Base-by-base conservation (phyloP, 1,140 invertebrate species). In the Hesperophylax magnus region DNA sequence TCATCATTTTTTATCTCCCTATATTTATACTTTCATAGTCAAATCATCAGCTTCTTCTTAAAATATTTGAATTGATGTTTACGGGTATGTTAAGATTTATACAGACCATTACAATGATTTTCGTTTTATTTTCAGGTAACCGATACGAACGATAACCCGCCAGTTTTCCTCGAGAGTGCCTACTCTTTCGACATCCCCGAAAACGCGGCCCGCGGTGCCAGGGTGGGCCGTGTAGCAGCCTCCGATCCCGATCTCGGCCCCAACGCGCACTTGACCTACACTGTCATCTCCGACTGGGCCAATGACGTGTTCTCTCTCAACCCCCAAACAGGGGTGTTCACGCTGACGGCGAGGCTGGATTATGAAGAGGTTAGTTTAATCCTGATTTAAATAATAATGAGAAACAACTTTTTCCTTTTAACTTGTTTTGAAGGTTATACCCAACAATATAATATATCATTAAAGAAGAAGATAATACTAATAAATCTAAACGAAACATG, bases 61-160 rank as follows among this genome's bases (percentile, higher is more conserved):
- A 5, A 27, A 2, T 27, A 27, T 27, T 27, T 27, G 2, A 27
- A 2, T 27, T 27, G 2, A 2, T 2, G 2, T 27, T 27, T 34
- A 8, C 1, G 0, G 3, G 0, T 14, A 47, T 47, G 39, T 47
- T 14, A 6, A 34, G 3, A 34, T 47, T 47, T 47, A 47, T 47
- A 3, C 39, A 1, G 11, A 14, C 34, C 9, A 47, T 47, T 47
- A 6, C 8, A 63, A 31, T 2, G 14, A 31, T 24, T 58, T 58
- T 22, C 58, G 8, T 75, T 27, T 75, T 27, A 85, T 54, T 90
- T 88, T 60, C 91, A 97, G 96, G 95, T 98, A 39, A 94, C 93
- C 0, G 97, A 98, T 87, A 95, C 95, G 6, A 99, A 99, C 86
- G 97, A 99, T 91, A 98, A 98, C 87, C 93, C 96, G 2, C 98